Conservation (phyloP, 2,888 invertebrate species). For the Salpingus planirostris region DNA sequence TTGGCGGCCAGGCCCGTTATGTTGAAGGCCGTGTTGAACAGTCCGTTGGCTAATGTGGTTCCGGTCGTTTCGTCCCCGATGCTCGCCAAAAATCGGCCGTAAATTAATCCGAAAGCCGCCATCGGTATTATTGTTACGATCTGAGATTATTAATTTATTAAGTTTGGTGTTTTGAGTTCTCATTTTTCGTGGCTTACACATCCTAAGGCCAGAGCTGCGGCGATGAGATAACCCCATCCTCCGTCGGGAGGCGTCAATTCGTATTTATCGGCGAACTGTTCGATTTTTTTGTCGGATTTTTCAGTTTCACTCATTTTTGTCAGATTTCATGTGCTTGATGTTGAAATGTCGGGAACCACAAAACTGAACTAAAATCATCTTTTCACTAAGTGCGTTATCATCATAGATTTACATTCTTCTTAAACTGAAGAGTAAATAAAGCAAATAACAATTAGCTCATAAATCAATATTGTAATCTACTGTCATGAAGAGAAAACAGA, state of each 20-base stretch:
- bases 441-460: conserved; percentile 4
- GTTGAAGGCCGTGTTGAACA: conserved; percentile 56
- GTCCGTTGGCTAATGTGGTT: conserved; percentile 59
- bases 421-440: conserved; percentile 4
- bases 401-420: not conserved
- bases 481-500: too few relatives aligned
- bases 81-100: conserved; percentile 57
- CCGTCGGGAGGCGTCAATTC: conserved; percentile 43
- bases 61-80: conserved; percentile 61
- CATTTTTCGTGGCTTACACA: conserved; percentile 66
- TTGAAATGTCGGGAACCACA: too few relatives aligned
- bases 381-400: too few relatives aligned
- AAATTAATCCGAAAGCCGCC: conserved; percentile 62
- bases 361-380: too few relatives aligned
- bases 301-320: too few relatives aligned
- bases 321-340: too few relatives aligned
- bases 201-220: conserved; percentile 62
- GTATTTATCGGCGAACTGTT: too few relatives aligned
- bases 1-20: conserved; percentile 59
- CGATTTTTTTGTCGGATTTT: too few relatives aligned
- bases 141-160: too few relatives aligned
- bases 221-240: conserved; percentile 73
- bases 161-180: too few relatives aligned
- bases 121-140: conserved; percentile 58
- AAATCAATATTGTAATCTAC: conserved; percentile 6